phyloP scores from a whole-genome alignment of 2,113 vertebrate genomes.

The Anthoscopus minutus region DNA sequence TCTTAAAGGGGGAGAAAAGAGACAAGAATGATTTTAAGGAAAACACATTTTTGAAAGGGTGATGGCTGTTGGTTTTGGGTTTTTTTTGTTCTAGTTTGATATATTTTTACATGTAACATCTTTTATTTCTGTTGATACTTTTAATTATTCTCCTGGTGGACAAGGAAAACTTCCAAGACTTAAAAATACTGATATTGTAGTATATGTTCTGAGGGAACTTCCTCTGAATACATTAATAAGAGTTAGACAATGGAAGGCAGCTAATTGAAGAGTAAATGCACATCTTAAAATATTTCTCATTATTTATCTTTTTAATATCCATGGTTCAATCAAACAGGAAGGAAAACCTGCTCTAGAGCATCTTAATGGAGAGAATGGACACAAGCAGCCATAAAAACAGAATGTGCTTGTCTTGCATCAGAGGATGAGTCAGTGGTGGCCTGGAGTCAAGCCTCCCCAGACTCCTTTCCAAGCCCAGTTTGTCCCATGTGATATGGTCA shows the following conservation, averaged over 20 bases:
- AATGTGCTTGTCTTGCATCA: background rate
- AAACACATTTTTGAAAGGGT: background rate
- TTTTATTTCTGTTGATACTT: background rate
- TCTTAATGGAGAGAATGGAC: background rate
- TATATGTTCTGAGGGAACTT: background rate
- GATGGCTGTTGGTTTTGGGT: background rate
- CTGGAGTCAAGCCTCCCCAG: background rate
- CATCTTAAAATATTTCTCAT: background rate
- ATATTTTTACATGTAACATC: background rate
- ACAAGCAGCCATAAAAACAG: background rate
- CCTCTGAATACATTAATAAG: background rate
- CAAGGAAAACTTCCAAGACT: background rate
- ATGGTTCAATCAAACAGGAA: background rate
- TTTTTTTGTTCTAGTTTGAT: background rate
- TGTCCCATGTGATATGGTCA: background rate
- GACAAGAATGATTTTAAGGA: background rate
- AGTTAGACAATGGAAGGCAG: background rate
- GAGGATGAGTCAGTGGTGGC: background rate
- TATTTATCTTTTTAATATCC: background rate
- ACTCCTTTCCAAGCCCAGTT: background rate
- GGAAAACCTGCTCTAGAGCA: background rate
- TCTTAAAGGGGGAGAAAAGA: background rate
- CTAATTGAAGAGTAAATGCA: background rate
- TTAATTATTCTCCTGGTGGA: background rate
- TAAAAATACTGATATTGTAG: background rate